A percentile compares a stretch with the other conserved stretches of the same genome.
Evolutionary conservation across 2,888 invertebrate species (phyloP).

Genomic region (Lathronympha strigana): DNA sequence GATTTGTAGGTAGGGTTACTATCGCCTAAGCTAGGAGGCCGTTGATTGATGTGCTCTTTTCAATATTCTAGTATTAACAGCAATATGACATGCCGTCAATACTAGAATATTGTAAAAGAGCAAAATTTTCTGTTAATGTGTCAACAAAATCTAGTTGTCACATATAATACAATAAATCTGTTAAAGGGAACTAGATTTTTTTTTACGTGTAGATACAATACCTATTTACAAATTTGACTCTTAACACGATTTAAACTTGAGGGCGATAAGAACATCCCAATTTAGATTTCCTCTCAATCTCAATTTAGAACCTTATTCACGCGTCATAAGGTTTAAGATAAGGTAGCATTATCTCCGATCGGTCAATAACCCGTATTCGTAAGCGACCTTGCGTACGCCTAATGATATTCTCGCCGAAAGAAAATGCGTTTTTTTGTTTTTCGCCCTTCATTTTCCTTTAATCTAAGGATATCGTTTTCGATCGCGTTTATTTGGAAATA

Average conservation of each 20-base stretch:
- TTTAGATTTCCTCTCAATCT: neutral
- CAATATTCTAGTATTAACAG: too few relatives aligned
- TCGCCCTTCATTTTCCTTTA: conserved; percentile 24
- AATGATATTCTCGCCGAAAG: conserved; percentile 28
- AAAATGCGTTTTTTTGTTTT: conserved; percentile 37
- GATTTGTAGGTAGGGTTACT: too few relatives aligned
- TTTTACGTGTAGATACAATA: neutral
- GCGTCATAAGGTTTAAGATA: conserved; percentile 24
- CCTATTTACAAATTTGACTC: neutral
- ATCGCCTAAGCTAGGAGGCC: too few relatives aligned
- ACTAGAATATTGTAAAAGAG: too few relatives aligned
- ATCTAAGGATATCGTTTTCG: conserved; percentile 22
- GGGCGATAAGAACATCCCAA: conserved; percentile 4
- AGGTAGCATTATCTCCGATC: conserved; percentile 2
- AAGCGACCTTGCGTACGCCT: conserved; percentile 28
- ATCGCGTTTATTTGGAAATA: conserved; percentile 24
- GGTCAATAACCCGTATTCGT: conserved; percentile 29
- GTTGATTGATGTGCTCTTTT: too few relatives aligned
- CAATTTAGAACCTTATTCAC: conserved; percentile 4
- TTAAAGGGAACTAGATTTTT: too few relatives aligned
- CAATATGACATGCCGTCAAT: too few relatives aligned
- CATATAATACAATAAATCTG: too few relatives aligned
- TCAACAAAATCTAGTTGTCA: too few relatives aligned
- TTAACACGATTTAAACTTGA: neutral
- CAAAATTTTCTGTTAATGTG: too few relatives aligned